These are phyloP conservation scores for Xenentodon cancila DNA, from an alignment of 2,797 vertebrate genomes.

Conservation along the genomic window DNA sequence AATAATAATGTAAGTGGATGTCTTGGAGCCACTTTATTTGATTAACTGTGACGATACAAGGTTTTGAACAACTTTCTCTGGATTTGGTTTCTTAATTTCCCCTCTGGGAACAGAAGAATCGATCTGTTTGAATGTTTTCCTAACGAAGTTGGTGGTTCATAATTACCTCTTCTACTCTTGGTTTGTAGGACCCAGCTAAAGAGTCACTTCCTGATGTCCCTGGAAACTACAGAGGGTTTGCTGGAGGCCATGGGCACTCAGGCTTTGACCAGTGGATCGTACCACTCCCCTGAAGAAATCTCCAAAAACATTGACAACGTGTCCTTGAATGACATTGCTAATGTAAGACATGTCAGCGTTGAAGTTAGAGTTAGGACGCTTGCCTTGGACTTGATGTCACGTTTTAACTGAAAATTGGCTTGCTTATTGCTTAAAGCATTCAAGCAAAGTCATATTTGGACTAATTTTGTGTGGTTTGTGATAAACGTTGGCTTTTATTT, in stretches of 20 bases:
- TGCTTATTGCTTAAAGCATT: too few relatives aligned
- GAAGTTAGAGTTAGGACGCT: too few relatives aligned
- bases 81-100: too few relatives aligned
- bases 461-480: not conserved
- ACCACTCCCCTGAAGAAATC: constrained; percentile 78
- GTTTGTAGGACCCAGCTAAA: constrained; percentile 87
- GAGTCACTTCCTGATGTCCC: constrained; percentile 87
- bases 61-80: too few relatives aligned
- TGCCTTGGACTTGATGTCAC: too few relatives aligned
- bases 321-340: constrained; percentile 85
- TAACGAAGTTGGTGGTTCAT: not conserved
- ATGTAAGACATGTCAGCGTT: constrained; percentile 77
- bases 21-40: too few relatives aligned
- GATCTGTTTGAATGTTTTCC: too few relatives aligned
- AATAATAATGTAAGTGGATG: too few relatives aligned
- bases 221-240: constrained; percentile 88
- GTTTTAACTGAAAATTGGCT: too few relatives aligned
- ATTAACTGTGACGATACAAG: too few relatives aligned
- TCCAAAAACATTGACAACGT: constrained; percentile 89
- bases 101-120: too few relatives aligned
- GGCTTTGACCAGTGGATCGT: constrained; percentile 82
- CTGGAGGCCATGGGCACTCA: constrained; percentile 89
- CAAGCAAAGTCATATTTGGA: not conserved
- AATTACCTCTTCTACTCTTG: not conserved
- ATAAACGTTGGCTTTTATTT: not conserved